phyloP scores from a whole-genome alignment of 1,140 invertebrate species.

The Dinothrombium tinctorium region DNA sequence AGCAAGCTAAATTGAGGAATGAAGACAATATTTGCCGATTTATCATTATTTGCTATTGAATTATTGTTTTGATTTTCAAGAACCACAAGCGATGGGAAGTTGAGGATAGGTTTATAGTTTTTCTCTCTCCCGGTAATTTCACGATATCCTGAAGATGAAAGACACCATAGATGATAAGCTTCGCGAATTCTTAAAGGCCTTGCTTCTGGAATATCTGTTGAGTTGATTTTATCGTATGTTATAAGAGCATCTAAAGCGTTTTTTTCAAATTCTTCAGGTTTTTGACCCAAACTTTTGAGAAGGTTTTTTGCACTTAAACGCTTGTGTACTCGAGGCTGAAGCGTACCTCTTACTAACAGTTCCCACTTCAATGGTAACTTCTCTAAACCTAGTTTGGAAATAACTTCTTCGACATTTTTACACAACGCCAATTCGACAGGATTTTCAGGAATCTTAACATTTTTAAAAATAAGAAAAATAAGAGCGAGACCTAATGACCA shows the following conservation, averaged over 20 bases:
- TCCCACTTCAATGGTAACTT: slow-evolving; percentile 5
- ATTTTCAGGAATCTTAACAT: slow-evolving; percentile 9
- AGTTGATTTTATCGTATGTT: background rate
- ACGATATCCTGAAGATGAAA: slow-evolving; percentile 6
- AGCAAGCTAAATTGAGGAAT: slow-evolving; percentile 22
- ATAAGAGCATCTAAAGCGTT: background rate
- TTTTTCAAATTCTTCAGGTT: background rate
- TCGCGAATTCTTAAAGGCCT: slow-evolving; percentile 9
- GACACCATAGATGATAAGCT: slow-evolving; percentile 13
- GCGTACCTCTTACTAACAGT: background rate
- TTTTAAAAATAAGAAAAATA: slow-evolving; percentile 38
- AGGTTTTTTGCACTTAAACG: slow-evolving; percentile 5
- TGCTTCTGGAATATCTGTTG: slow-evolving; percentile 1
- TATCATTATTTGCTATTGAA: background rate
- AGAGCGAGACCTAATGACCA: slow-evolving; percentile 78
- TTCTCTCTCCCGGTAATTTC: slow-evolving; percentile 6
- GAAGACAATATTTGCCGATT: background rate
- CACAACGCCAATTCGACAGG: slow-evolving; percentile 5
- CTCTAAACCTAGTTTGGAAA: slow-evolving; percentile 3
- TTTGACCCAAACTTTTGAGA: slow-evolving; percentile 1
- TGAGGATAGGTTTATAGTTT: slow-evolving; percentile 9
- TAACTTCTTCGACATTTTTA: slow-evolving; percentile 4
- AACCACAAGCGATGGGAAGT: slow-evolving; percentile 7
- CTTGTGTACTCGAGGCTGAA: slow-evolving; percentile 3
- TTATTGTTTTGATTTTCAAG: slow-evolving; percentile 5